Conservation (phyloP, 2,888 invertebrate genomes). For the Chironomus riparius region DNA sequence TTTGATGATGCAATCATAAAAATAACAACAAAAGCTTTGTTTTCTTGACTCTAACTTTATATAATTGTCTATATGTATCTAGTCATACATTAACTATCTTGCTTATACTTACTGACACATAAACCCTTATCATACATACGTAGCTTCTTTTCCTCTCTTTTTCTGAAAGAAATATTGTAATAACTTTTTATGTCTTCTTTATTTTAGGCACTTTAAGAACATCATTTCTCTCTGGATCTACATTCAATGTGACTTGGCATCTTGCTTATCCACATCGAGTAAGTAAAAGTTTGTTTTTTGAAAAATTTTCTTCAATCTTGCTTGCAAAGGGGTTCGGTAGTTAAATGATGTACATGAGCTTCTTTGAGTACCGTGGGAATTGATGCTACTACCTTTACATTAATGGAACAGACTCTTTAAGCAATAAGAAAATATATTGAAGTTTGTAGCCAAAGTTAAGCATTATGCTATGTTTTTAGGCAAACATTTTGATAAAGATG, state of each 20-base stretch:
- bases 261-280: conserved; percentile 87
- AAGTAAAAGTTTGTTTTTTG: conserved; percentile 38
- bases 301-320: not conserved
- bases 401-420: no score
- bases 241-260: conserved; percentile 87
- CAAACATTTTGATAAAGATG: no score
- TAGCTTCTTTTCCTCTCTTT: not conserved
- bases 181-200: not conserved
- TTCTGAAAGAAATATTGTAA: not conserved
- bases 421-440: no score
- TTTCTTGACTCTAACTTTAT: not conserved
- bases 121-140: not conserved
- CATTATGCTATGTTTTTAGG: no score
- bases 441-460: no score
- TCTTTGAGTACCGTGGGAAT: no score
- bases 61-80: not conserved
- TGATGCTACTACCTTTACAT: no score
- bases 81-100: no score
- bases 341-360: no score
- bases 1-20: not conserved
- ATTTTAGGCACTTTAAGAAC: conserved; percentile 69
- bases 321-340: no score
- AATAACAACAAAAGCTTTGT: not conserved
- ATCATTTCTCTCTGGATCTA: conserved; percentile 68
- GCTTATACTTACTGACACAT: no score